Conservation (phyloP, 2,113 vertebrate species). For the Argyrosomus japonicus region DNA sequence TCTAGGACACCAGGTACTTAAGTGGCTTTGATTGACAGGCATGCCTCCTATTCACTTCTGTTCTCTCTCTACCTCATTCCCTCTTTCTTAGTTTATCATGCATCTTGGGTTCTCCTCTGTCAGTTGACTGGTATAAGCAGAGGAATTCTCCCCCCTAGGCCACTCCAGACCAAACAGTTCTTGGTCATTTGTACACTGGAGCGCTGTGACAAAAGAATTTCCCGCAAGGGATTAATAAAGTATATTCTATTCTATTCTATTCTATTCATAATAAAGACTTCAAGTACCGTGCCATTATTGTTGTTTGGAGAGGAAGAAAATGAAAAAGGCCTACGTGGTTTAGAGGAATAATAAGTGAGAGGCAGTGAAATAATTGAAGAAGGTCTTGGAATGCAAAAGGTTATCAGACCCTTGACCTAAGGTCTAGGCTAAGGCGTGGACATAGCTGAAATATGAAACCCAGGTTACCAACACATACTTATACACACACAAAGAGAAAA, state of each 20-base stretch:
- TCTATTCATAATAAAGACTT: constrained; percentile 5
- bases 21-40: constrained; percentile 71
- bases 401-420: constrained; percentile 77
- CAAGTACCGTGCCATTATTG: not conserved
- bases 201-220: too few species aligned
- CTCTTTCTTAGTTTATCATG: not conserved
- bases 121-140: not conserved
- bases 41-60: constrained; percentile 32
- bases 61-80: constrained; percentile 7
- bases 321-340: not conserved
- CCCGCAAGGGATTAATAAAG: too few species aligned
- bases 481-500: constrained; percentile 20
- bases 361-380: constrained; percentile 17
- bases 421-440: constrained; percentile 52
- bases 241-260: too few species aligned
- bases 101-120: not conserved
- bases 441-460: constrained; percentile 59
- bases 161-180: constrained; percentile 6
- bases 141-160: not conserved
- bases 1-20: constrained; percentile 56
- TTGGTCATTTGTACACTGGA: too few species aligned
- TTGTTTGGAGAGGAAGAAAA: not conserved
- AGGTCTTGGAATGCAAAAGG: constrained; percentile 76
- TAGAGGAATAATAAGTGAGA: not conserved
- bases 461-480: constrained; percentile 20